Evolutionary conservation across 53 echinoderm and acorn worm species (phyloP).

Genomic region (Crossaster papposus): DNA sequence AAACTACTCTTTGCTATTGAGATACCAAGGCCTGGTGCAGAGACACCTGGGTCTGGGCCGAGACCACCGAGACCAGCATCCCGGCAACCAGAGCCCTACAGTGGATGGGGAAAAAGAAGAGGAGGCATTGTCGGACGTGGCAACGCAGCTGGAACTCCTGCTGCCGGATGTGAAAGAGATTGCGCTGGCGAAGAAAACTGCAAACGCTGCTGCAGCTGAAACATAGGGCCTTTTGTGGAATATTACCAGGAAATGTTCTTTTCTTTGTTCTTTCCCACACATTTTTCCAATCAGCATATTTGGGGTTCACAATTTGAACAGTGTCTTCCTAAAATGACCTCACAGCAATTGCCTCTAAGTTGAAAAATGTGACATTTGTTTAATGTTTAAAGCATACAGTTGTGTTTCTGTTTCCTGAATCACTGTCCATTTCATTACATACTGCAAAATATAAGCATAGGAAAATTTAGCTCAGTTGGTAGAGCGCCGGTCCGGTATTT

Average conservation of each 20-base stretch:
- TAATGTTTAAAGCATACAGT: background rate
- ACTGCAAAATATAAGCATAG: background rate
- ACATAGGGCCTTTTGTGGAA: constrained; percentile 1
- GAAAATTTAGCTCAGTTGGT: background rate
- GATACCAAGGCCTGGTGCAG: constrained; percentile 95
- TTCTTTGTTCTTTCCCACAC: no score
- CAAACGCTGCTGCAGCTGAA: constrained; percentile 52
- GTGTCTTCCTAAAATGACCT: no score
- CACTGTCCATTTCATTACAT: no score
- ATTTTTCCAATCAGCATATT: no score
- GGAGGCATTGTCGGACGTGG: constrained; percentile 33
- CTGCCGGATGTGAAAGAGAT: constrained; percentile 83
- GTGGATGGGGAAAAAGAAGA: constrained; percentile 43
- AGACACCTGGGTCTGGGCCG: constrained; percentile 71
- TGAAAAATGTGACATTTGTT: no score
- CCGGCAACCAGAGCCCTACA: constrained; percentile 7
- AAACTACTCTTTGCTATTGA: constrained; percentile 70
- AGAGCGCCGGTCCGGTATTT: no score
- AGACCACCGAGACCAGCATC: constrained; percentile 65
- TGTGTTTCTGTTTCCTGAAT: background rate
- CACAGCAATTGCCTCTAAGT: no score
- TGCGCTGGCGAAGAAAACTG: constrained; percentile 80
- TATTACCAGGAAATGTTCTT: no score
- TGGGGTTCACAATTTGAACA: no score
- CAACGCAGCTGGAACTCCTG: constrained; percentile 67